Evolutionary conservation across 2,113 vertebrate genomes (phyloP), one percentile per base, ranked within the genome.

Genomic region (Pseudorhombus dupliciocellatus): DNA sequence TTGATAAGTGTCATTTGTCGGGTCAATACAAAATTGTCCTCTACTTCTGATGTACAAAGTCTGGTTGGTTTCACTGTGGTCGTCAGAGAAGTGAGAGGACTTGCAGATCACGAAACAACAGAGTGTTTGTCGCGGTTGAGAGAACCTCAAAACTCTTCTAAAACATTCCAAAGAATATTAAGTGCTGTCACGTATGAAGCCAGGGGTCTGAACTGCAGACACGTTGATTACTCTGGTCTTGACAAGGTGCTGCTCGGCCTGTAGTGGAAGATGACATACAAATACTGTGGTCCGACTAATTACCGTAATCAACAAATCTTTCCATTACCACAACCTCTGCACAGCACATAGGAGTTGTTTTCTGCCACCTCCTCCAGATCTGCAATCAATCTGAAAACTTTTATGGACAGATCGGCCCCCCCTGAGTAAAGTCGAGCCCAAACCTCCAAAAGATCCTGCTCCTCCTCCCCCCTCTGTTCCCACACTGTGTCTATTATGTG

Each of bases 21-120:
- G 63, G 57, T 75, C 70, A 11, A 52, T 56, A 48, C 48, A 66
- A 69, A 70, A 84, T 72, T 69, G 62, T 86, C 70, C 80, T 91
- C 90, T 91, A 88, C 75, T 91, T 92, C 90, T 92, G 91, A 91
- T 91, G 88, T 88, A 85, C 64, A 74, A 68, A 26, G 54, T 82
- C 73, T 86, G 89, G 77, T 79, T 86, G 70, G 79, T 75, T 75
- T 66, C 62, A 31, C 53, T 65, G 42, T 69, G 76, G 73, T 56
- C 59, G 51, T 66, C 74, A 26, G 51, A n/a, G 48, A 56, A 28
- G 44, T 28, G 30, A 77, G 70, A 81, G 72, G 63, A 64, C 56
- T 62, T 15, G 42, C 42, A 46, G 42, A 46, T 46, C 34, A 37
- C 34, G 34, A 22, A 5, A 53, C 40, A 34, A 25, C 46, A 24